These are phyloP conservation scores for Chrysaora quinquecirrha DNA, from an alignment of 30 jellyfish, hydroid and myxozoan genomes.

Conservation along the genomic window DNA sequence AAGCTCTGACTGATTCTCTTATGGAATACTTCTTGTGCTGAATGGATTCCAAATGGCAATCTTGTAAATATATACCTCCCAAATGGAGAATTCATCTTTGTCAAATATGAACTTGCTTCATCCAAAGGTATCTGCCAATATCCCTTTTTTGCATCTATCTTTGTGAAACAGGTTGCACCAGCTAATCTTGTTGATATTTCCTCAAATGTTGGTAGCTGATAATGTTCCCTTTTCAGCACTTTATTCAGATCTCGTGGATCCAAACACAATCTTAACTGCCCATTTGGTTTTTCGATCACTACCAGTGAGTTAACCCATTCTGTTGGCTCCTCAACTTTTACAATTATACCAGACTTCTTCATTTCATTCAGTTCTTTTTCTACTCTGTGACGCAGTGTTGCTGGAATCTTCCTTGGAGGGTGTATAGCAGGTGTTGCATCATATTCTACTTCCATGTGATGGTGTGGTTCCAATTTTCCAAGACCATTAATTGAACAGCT, in stretches of 20 bases:
- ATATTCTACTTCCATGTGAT: neutral
- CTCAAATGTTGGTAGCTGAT: constrained; percentile 31
- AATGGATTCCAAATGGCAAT: constrained; percentile 43
- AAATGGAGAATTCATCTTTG: constrained; percentile 50
- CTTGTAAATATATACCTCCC: constrained; percentile 55
- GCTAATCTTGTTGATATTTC: constrained; percentile 48
- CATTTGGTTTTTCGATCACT: constrained; percentile 6
- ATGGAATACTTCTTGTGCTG: constrained; percentile 36
- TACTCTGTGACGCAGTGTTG: constrained; percentile 6
- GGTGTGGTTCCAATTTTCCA: neutral
- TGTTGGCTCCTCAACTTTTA: constrained; percentile 49
- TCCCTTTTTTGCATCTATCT: constrained; percentile 55
- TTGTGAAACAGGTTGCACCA: constrained; percentile 37
- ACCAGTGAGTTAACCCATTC: no score
- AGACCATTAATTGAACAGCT: neutral
- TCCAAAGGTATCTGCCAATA: constrained; percentile 50
- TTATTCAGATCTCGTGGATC: constrained; percentile 45
- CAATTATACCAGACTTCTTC: constrained; percentile 14
- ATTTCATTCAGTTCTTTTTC: constrained; percentile 7
- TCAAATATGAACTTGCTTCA: constrained; percentile 9
- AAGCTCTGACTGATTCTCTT: constrained; percentile 13
- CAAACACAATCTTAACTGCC: constrained; percentile 45
- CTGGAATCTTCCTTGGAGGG: constrained; percentile 38
- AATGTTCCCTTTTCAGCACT: constrained; percentile 49
- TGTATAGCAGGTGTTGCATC: neutral